phyloP scores from a whole-genome alignment of 2,888 invertebrate species.

The Netelia inedita region DNA sequence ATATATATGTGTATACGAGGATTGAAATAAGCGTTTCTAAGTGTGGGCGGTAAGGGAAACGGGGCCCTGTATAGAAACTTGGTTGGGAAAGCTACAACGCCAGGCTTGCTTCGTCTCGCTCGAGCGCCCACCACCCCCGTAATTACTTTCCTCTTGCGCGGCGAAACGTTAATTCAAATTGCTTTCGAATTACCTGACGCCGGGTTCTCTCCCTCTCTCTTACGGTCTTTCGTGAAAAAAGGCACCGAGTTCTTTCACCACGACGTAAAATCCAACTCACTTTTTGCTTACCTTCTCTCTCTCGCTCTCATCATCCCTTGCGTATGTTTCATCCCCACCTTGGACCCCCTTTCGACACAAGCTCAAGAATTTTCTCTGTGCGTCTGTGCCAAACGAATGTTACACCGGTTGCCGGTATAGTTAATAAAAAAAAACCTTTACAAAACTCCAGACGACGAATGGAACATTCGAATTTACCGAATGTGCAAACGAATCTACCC shows the following conservation, averaged over 20 bases:
- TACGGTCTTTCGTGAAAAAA: conserved; percentile 61
- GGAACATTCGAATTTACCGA: conserved; percentile 26
- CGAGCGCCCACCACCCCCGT: conserved; percentile 75
- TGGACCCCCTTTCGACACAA: conserved; percentile 32
- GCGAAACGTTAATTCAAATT: conserved; percentile 82
- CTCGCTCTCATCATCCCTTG: conserved; percentile 8
- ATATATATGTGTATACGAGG: conserved; percentile 61
- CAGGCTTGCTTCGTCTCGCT: conserved; percentile 55
- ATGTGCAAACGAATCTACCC: conserved; percentile 25
- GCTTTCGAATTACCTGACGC: conserved; percentile 81
- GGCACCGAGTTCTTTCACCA: conserved; percentile 59
- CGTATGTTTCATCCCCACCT: conserved; percentile 24
- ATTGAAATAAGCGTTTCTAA: conserved; percentile 64
- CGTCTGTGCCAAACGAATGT: conserved; percentile 54
- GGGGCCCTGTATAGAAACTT: conserved; percentile 68
- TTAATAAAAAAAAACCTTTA: conserved; percentile 8
- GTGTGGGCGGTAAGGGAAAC: conserved; percentile 63
- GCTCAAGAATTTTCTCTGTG: conserved; percentile 45
- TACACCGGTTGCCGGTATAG: conserved; percentile 19
- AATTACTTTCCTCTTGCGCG: conserved; percentile 81
- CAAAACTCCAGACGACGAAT: conserved; percentile 59
- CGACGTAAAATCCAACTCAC: conserved; percentile 37
- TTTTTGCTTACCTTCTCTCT: conserved; percentile 10
- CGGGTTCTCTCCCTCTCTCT: conserved; percentile 34
- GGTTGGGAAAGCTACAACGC: conserved; percentile 61